These are phyloP conservation scores for Agrochola circellaris DNA, from an alignment of 2,888 invertebrate species.

Conservation along the genomic window DNA sequence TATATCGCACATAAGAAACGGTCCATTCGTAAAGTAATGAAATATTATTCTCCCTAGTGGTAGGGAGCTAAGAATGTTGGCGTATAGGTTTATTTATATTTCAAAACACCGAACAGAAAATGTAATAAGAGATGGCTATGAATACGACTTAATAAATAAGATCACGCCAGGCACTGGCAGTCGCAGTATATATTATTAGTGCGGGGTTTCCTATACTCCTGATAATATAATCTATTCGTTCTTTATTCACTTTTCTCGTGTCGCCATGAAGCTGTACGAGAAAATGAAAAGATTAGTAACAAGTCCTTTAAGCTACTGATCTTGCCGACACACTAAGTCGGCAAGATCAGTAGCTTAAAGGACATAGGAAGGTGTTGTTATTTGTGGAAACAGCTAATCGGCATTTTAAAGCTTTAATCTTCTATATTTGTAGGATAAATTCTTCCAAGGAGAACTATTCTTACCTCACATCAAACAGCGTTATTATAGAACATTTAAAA, in stretches of 20 bases:
- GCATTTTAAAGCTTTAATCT: background rate
- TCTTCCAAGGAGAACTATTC: background rate
- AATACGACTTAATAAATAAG: slow-evolving; percentile 24
- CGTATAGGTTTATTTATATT: background rate
- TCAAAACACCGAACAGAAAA: slow-evolving; percentile 6
- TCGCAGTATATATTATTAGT: slow-evolving; percentile 15
- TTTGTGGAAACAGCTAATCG: background rate
- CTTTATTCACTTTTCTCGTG: slow-evolving; percentile 5
- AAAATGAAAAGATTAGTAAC: slow-evolving; percentile 12
- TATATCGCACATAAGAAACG: slow-evolving; percentile 8
- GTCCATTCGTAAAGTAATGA: background rate
- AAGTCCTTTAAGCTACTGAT: too few relatives aligned
- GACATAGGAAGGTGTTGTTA: background rate
- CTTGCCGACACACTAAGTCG: too few relatives aligned
- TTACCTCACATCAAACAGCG: background rate
- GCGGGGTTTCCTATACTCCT: background rate
- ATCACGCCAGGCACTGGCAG: slow-evolving; percentile 18
- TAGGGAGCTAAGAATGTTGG: background rate
- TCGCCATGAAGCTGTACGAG: background rate
- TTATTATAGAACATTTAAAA: slow-evolving; percentile 8
- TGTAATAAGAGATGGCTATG: slow-evolving; percentile 7
- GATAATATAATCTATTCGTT: slow-evolving; percentile 18
- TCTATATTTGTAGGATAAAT: background rate
- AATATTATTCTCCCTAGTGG: background rate
- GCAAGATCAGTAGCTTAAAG: background rate